phyloP scores from a whole-genome alignment of 1,140 invertebrate species.

The Zaprionus lachaisei region DNA sequence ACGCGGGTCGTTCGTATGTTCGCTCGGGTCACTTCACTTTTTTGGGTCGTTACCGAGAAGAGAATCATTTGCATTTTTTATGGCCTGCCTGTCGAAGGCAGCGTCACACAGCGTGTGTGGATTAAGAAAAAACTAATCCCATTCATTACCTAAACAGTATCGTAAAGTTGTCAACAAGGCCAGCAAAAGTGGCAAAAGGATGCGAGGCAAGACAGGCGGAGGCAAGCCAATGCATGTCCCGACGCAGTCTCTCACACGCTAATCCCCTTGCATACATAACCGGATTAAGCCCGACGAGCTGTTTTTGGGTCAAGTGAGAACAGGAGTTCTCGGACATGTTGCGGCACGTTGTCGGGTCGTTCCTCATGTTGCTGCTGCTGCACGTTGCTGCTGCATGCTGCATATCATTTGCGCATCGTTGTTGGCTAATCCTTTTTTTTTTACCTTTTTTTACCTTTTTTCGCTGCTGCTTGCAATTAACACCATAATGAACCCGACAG shows the following conservation, averaged over 20 bases:
- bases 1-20: slow-evolving; percentile 13
- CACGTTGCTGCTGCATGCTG: slow-evolving; percentile 11
- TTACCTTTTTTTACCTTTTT: neutral
- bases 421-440: slow-evolving; percentile 65
- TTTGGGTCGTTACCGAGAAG: neutral
- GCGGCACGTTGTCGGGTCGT: slow-evolving; percentile 19
- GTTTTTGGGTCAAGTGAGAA: slow-evolving; percentile 64
- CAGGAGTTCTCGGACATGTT: slow-evolving; percentile 20
- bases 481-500: slow-evolving; percentile 69
- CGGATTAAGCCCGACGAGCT: slow-evolving; percentile 62
- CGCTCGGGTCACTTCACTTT: neutral
- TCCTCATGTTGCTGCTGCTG: slow-evolving; percentile 9
- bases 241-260: slow-evolving; percentile 30
- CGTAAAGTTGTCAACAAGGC: slow-evolving; percentile 35
- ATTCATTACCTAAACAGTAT: slow-evolving; percentile 81
- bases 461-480: slow-evolving; percentile 55
- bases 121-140: slow-evolving; percentile 71
- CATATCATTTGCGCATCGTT: slow-evolving; percentile 35
- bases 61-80: slow-evolving; percentile 15
- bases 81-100: neutral
- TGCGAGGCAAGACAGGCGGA: neutral
- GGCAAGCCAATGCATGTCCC: neutral
- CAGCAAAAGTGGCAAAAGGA: slow-evolving; percentile 27
- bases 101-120: slow-evolving; percentile 33
- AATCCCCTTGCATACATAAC: slow-evolving; percentile 72